phyloP scores from a whole-genome alignment of 2,797 vertebrate genomes.

The Mycteria americana region DNA sequence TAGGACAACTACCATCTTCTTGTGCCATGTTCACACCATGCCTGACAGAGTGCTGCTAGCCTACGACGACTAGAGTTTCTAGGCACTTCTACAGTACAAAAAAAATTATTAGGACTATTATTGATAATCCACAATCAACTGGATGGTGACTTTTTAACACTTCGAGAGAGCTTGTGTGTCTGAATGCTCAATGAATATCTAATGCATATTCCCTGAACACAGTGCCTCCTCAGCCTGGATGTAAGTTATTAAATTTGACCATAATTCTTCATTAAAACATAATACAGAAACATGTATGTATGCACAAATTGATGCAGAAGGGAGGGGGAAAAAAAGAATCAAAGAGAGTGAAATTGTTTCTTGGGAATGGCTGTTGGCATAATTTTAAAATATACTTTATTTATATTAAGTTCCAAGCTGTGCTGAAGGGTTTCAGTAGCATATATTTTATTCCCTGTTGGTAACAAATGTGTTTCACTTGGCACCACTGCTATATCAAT shows the following conservation, averaged over 20 bases:
- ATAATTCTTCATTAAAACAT: background rate
- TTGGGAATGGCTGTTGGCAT: constrained; percentile 18
- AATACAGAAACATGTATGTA: background rate
- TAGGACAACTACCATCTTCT: background rate
- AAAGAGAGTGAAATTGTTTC: constrained; percentile 11
- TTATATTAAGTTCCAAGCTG: constrained; percentile 44
- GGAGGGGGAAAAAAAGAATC: background rate
- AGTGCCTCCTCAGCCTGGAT: background rate
- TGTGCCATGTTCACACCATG: background rate
- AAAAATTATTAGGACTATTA: background rate
- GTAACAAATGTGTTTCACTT: constrained; percentile 69
- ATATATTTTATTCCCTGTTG: constrained; percentile 58
- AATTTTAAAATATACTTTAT: constrained; percentile 37
- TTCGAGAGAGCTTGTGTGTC: background rate
- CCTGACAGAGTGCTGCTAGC: background rate
- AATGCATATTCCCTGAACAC: background rate
- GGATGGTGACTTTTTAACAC: background rate
- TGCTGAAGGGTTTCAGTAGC: constrained; percentile 59
- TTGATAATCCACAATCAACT: background rate
- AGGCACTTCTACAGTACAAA: background rate
- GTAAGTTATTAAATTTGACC: background rate
- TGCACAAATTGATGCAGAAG: background rate
- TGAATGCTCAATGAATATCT: background rate
- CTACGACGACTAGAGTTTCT: background rate
- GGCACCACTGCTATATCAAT: constrained; percentile 62